These are phyloP conservation scores for Telmatherina bonti DNA, from an alignment of 2,797 vertebrate species.

Conservation along the genomic window DNA sequence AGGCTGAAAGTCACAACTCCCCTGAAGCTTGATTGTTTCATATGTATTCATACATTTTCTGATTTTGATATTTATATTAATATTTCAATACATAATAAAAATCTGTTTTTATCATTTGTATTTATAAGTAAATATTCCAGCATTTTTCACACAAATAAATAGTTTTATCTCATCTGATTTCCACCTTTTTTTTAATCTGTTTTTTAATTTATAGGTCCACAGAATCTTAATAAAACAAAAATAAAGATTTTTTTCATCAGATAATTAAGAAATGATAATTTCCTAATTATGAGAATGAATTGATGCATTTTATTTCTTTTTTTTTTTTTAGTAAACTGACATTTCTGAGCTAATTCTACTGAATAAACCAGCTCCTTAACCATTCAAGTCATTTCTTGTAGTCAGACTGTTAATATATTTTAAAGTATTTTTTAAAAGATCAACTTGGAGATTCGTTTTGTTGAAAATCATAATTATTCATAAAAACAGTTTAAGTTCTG, in stretches of 20 bases:
- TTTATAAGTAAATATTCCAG: slow-evolving; percentile 10
- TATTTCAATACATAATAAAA: neutral
- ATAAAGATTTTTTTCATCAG: slow-evolving; percentile 17
- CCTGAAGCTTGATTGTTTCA: too few relatives aligned
- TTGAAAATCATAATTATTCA: slow-evolving; percentile 1
- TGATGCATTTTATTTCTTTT: slow-evolving; percentile 40
- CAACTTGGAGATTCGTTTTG: neutral
- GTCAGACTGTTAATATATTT: slow-evolving; percentile 8
- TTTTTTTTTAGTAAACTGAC: slow-evolving; percentile 56
- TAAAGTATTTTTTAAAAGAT: slow-evolving; percentile 37
- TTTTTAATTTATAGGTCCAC: slow-evolving; percentile 12
- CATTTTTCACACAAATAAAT: neutral
- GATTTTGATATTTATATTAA: neutral
- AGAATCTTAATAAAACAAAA: slow-evolving; percentile 42
- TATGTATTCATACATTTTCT: neutral
- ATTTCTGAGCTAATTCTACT: slow-evolving; percentile 27
- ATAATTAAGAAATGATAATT: slow-evolving; percentile 39
- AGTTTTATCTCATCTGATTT: neutral
- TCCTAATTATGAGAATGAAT: slow-evolving; percentile 60
- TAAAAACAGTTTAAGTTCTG: slow-evolving; percentile 3
- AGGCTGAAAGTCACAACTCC: too few relatives aligned
- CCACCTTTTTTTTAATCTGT: slow-evolving; percentile 2
- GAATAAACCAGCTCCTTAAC: slow-evolving; percentile 6
- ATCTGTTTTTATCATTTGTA: neutral
- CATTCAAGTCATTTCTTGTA: slow-evolving; percentile 23